Conservation (phyloP, 2,113 vertebrate species). For the Triplophysa tibetana region DNA sequence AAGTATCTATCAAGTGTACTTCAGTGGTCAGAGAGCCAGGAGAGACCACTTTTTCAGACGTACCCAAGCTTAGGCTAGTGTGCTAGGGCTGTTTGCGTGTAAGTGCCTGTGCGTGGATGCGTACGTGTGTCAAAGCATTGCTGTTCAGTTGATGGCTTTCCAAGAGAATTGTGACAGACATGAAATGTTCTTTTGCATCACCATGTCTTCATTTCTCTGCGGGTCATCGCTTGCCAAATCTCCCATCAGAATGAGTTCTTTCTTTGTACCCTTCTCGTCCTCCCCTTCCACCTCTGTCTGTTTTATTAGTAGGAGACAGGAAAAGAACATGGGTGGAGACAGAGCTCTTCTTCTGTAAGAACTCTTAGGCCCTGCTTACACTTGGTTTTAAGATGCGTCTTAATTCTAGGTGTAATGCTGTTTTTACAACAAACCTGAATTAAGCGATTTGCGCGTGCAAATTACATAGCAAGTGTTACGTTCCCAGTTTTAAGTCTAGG, state of each 20-base stretch:
- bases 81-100: slow-evolving; percentile 1
- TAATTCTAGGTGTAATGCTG: too few relatives aligned
- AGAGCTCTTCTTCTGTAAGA: slow-evolving; percentile 50
- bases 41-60: background rate
- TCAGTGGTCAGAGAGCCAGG: slow-evolving; percentile 1
- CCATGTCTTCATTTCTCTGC: slow-evolving; percentile 1
- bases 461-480: too few relatives aligned
- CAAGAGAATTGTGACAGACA: slow-evolving; percentile 38
- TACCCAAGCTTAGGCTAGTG: background rate
- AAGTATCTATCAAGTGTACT: slow-evolving; percentile 3
- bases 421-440: too few relatives aligned
- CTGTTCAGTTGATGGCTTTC: slow-evolving; percentile 11
- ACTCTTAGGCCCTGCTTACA: too few relatives aligned
- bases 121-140: slow-evolving; percentile 18
- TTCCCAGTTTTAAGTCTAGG: too few relatives aligned
- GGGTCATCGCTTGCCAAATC: slow-evolving; percentile 17
- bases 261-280: slow-evolving; percentile 37
- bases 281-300: slow-evolving; percentile 32
- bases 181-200: slow-evolving; percentile 28
- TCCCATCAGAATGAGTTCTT: slow-evolving; percentile 48
- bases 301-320: slow-evolving; percentile 12
- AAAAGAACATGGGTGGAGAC: slow-evolving; percentile 17
- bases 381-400: too few relatives aligned
- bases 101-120: background rate
- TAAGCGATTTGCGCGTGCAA: too few relatives aligned